Conservation (phyloP, 2,113 vertebrate genomes). For the Peromyscus californicus region DNA sequence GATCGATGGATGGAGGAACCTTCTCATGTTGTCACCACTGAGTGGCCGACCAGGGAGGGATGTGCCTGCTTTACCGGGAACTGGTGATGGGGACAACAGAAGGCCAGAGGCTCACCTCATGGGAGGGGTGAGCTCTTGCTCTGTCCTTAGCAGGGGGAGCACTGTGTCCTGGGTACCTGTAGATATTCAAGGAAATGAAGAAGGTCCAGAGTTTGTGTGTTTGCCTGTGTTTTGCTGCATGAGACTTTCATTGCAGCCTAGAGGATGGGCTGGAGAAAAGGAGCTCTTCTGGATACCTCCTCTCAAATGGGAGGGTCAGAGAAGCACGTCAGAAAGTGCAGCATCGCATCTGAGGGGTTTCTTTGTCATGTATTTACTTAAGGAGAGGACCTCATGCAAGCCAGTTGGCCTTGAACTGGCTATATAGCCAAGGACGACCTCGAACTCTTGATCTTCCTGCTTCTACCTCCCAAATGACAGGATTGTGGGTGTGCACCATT, state of each 20-base stretch:
- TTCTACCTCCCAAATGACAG: too few species aligned
- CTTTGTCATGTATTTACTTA: not conserved
- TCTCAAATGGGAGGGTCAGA: not conserved
- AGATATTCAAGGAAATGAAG: not conserved
- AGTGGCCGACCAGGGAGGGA: not conserved
- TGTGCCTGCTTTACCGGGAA: not conserved
- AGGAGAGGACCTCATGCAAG: not conserved
- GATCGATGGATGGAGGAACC: not conserved
- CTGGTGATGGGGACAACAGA: not conserved
- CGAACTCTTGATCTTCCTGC: not conserved
- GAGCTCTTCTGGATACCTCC: not conserved
- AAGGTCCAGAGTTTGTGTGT: not conserved
- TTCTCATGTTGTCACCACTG: not conserved
- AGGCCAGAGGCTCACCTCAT: not conserved
- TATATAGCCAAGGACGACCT: not conserved
- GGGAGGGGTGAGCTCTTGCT: not conserved
- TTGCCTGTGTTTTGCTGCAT: not conserved
- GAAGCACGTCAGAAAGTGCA: not conserved
- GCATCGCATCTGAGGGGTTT: fast-evolving
- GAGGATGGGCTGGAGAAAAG: not conserved
- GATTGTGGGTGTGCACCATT: too few species aligned
- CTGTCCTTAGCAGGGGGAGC: not conserved
- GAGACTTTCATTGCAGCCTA: not conserved
- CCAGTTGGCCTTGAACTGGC: not conserved
- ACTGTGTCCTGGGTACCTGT: not conserved